These are phyloP conservation scores for Charanyca ferruginea DNA, from an alignment of 2,888 invertebrate species.

Conservation along the genomic window DNA sequence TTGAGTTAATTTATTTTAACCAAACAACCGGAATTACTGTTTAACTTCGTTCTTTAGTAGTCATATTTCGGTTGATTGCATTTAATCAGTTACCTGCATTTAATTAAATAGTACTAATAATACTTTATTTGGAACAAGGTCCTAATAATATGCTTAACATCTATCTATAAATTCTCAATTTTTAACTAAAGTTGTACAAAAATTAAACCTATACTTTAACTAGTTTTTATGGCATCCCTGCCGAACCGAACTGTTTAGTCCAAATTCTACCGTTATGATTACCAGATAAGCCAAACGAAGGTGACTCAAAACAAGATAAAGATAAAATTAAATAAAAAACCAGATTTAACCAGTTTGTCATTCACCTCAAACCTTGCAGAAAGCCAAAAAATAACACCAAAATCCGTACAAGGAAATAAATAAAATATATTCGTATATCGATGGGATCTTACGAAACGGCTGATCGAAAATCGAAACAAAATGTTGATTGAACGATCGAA, in stretches of 20 bases:
- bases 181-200: no score
- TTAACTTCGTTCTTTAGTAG: no score
- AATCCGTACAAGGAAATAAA: conserved; percentile 5
- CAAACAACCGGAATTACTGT: not conserved
- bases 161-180: no score
- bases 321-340: not conserved
- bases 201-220: no score
- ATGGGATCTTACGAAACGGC: conserved; percentile 69
- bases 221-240: no score
- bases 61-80: no score
- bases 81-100: no score
- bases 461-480: conserved; percentile 69
- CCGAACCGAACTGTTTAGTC: no score
- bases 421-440: conserved; percentile 65
- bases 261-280: not conserved
- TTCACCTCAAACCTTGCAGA: conserved; percentile 8
- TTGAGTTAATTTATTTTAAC: not conserved
- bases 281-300: not conserved
- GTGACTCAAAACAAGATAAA: no score
- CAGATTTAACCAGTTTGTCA: not conserved
- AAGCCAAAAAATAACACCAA: conserved; percentile 1
- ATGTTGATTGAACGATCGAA: conserved; percentile 70
- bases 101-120: no score
- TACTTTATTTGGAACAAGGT: no score
- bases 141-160: no score